Conservation (phyloP, 2,113 vertebrate species). For the Percina caprodes region DNA sequence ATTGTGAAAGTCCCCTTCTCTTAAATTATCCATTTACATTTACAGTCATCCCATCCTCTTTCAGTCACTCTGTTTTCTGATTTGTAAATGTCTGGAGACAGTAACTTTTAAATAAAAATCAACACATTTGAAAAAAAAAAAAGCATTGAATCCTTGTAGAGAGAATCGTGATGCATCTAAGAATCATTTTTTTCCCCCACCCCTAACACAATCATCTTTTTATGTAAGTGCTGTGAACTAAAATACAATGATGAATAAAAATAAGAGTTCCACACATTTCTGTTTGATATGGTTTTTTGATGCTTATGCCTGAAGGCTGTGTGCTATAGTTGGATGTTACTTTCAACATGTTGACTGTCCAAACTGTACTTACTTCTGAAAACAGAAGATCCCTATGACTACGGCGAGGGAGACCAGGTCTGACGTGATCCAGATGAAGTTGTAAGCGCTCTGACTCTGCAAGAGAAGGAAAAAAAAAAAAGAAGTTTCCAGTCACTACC, state of each 20-base stretch:
- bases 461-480: constrained; percentile 54
- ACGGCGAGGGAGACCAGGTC: constrained; percentile 92
- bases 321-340: not conserved
- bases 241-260: not conserved
- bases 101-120: no score
- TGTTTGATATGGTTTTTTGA: not conserved
- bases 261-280: not conserved
- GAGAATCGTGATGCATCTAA: no score
- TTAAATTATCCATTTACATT: no score
- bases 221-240: not conserved
- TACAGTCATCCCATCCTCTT: no score
- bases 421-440: constrained; percentile 92
- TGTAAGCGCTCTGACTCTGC: constrained; percentile 92
- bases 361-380: constrained; percentile 93
- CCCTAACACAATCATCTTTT: not conserved
- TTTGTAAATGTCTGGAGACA: no score
- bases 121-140: no score
- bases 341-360: not conserved
- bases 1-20: no score
- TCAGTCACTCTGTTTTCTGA: no score
- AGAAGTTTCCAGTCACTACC: constrained; percentile 37
- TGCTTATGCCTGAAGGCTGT: no score
- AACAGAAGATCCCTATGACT: constrained; percentile 91
- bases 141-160: no score
- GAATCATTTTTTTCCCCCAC: no score